Evolutionary conservation across 1,140 invertebrate species (phyloP).

Genomic region (Drosophila ironensis): DNA sequence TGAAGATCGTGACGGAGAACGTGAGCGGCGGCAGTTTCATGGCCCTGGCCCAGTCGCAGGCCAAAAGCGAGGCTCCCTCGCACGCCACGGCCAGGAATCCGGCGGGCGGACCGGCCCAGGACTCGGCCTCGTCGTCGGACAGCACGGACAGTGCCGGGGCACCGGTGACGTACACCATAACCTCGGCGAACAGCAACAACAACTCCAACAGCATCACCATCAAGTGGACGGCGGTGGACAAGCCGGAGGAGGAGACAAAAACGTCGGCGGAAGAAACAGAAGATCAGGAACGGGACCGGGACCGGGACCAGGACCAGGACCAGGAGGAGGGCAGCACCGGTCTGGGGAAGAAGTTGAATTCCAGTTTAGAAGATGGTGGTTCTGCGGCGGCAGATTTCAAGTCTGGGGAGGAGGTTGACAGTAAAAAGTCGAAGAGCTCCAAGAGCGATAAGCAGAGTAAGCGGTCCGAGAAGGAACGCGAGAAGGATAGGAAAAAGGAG

Average conservation of each 20-base stretch:
- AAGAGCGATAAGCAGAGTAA: slow-evolving; percentile 65
- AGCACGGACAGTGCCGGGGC: slow-evolving; percentile 49
- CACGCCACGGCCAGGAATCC: too few relatives aligned
- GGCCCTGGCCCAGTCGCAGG: background rate
- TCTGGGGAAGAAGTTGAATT: slow-evolving; percentile 34
- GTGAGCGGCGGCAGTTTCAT: slow-evolving; percentile 1
- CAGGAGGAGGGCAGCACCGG: too few relatives aligned
- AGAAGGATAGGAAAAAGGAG: slow-evolving; percentile 76
- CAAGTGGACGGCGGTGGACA: slow-evolving; percentile 84
- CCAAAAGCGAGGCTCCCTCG: too few relatives aligned
- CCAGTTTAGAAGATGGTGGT: slow-evolving; percentile 72
- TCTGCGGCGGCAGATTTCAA: slow-evolving; percentile 44
- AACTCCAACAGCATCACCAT: slow-evolving; percentile 82
- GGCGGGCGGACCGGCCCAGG: too few relatives aligned
- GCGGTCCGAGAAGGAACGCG: slow-evolving; percentile 81
- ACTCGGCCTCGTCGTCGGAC: slow-evolving; percentile 48
- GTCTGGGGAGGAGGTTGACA: slow-evolving; percentile 45
- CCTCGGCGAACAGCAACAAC: slow-evolving; percentile 62
- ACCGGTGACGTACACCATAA: slow-evolving; percentile 57
- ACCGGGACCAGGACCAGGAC: too few relatives aligned
- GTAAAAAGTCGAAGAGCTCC: slow-evolving; percentile 60
- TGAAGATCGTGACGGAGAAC: slow-evolving; percentile 88
- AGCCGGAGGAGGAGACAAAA: slow-evolving; percentile 49
- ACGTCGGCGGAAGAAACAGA: too few relatives aligned
- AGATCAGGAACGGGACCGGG: too few relatives aligned